Base-by-base conservation (phyloP, 2,113 vertebrate species). In the Tretioscincus oriximinensis region DNA sequence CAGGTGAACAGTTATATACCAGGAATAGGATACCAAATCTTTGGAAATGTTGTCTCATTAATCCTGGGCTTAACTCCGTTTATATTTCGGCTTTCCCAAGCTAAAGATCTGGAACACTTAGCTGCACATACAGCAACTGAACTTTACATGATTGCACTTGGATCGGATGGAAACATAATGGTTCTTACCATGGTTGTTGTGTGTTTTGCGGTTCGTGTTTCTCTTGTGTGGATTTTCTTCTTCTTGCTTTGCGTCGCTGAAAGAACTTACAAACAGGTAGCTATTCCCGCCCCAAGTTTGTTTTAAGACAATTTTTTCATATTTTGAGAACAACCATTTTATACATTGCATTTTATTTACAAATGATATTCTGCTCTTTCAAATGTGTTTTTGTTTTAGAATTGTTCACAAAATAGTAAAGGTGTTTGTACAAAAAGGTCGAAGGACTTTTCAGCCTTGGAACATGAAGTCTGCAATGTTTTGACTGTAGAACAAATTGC, bases 151-250 rank as follows among this genome's bases (percentile, higher is more conserved):
- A 95, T 97, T 85, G 97, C 97, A 0, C 95, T 99, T 74, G 97
- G 97, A 60, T 96, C 97, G 66, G 96, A 95, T 68, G 95, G 95
- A 76, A 96, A 97, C 58, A 18, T 90, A 76, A 81, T 95, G 85
- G 95, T 99, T 73, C 92, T 99, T 85, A 95, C 96, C 80, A 98
- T 99, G 98, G 97, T 99, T 75, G 80, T 96, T 1, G 94, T 99
- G 88, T 99, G 97, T 93, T 97, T 99, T 29, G 83, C 98, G 86
- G 97, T 98, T 86, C 97, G 98, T 0, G 94, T 97, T 28, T 98
- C 97, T 90, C 97, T 99, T 7, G 97, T 97, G 80, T 99, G 98
- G 98, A 97, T 99, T 92, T 99, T 99, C 96, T 99, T 99, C 95
- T 99, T 99, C 92, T 95, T 99, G 88, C 96, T 99, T 10, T 99